Evolutionary conservation across 2,797 vertebrate species (phyloP), one percentile per base, ranked within the genome.

Genomic region (Ibycter americanus): DNA sequence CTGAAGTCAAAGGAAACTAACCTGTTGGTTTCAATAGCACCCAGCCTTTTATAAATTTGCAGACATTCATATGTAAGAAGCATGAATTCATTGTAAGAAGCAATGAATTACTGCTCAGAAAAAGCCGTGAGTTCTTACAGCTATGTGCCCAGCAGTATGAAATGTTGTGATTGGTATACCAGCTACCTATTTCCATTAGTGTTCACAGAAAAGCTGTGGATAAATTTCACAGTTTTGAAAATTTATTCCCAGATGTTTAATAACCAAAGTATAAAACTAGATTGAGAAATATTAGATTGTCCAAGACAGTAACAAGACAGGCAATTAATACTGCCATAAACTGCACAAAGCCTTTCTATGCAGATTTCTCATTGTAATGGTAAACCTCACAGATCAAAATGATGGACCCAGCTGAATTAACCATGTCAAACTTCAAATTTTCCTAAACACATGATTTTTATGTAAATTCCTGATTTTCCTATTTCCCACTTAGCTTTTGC

Each of bases 1-100:
- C 68, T 66, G 85, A 95, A 95, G 93, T 91, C 85, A 95, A 91
- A 86, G 70, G 80, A 96, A 95, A 87, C 76, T 88, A 94, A 91
- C 84, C 76, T 95, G 91, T 94, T 95, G 83, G 70, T 65, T 90
- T 91, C 87, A 91, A 86, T 78, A 90, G 58, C 42, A 82, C 32
- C 32, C 84, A 93, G 46, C 32, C 38, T 87, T 96, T 87, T 82
- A 93, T 82, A 91, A 93, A 94, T 91, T 92, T 84, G 68, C 76
- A 93, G 91, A 44, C 18, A 88, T 88, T 96, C 76, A 66, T 83
- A 91, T 62, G 42, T 78, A 95, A 81, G 83, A 89, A 88, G 42
- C 65, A 87, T 1, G 21, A 71, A 80, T 74, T 86, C 46, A 42
- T 47, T 91, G 61, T 76, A 86, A 80, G 83, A 62, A 95, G 32